These are phyloP conservation scores for Albula goreensis DNA, from an alignment of 2,113 vertebrate genomes.

Conservation along the genomic window DNA sequence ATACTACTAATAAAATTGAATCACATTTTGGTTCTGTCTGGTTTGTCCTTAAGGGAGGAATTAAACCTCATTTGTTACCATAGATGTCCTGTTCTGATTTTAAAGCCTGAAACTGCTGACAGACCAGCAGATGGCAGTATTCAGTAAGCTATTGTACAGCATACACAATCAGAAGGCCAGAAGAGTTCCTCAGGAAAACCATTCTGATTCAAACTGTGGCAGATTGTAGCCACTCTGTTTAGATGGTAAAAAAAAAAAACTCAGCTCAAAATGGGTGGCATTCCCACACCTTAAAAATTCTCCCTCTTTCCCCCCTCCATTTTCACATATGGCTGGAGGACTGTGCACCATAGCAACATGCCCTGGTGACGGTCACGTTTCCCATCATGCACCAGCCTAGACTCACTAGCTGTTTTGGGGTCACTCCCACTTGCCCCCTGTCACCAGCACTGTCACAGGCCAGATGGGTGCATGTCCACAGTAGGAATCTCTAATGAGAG, in stretches of 20 bases:
- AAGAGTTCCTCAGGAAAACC: not conserved
- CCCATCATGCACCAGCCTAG: not conserved
- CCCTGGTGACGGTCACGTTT: no score
- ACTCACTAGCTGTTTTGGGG: not conserved
- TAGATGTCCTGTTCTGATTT: no score
- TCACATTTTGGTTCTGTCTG: no score
- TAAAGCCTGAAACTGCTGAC: not conserved
- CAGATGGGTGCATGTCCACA: not conserved
- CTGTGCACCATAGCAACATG: not conserved
- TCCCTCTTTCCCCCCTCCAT: not conserved
- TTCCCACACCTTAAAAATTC: not conserved
- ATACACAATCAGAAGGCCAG: not conserved
- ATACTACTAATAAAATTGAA: no score
- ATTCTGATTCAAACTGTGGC: not conserved
- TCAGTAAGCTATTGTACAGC: constrained; percentile 7
- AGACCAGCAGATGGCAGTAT: constrained; percentile 33
- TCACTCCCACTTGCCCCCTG: not conserved
- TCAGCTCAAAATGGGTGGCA: not conserved
- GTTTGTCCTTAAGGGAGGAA: no score
- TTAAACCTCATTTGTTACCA: no score
- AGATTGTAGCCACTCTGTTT: not conserved
- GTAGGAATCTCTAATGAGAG: not conserved
- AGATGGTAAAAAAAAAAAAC: not conserved
- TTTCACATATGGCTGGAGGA: not conserved
- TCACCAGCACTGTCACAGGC: no score